Evolutionary conservation across 2,797 vertebrate genomes (phyloP).

Genomic region (Coregonus ussuriensis): DNA sequence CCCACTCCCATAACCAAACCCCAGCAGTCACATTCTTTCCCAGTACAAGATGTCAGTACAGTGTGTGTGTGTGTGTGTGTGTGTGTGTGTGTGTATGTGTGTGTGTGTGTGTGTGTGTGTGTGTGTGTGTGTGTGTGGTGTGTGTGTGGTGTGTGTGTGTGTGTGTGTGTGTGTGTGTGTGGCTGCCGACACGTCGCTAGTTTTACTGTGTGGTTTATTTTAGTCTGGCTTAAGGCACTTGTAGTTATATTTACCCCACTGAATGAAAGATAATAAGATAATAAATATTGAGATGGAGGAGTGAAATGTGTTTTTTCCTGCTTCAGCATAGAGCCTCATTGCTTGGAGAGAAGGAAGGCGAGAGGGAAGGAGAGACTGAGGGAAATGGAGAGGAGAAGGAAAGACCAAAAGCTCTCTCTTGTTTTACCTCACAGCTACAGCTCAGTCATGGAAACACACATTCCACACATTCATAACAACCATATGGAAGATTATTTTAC

Average conservation of each 20-base stretch:
- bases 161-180: slow-evolving; percentile 43
- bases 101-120: slow-evolving; percentile 47
- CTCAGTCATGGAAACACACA: not conserved
- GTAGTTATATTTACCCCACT: slow-evolving; percentile 86
- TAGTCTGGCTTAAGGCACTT: slow-evolving; percentile 65
- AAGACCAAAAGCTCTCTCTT: slow-evolving; percentile 14
- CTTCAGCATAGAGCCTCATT: not conserved
- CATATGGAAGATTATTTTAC: not conserved
- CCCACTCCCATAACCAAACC: slow-evolving; percentile 62
- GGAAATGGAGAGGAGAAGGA: not conserved
- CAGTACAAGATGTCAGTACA: slow-evolving; percentile 33
- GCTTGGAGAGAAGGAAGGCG: slow-evolving; percentile 24
- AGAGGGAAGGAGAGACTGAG: slow-evolving; percentile 7
- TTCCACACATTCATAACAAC: not conserved
- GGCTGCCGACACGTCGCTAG: slow-evolving; percentile 68
- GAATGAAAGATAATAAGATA: slow-evolving; percentile 68
- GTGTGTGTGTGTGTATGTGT: slow-evolving; percentile 43
- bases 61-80: slow-evolving; percentile 55
- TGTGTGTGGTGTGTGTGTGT: slow-evolving; percentile 41
- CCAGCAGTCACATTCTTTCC: slow-evolving; percentile 45
- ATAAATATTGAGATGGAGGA: slow-evolving; percentile 67
- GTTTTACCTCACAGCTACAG: not conserved
- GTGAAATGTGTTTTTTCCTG: slow-evolving; percentile 64
- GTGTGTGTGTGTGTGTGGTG: slow-evolving; percentile 52
- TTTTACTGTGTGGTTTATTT: slow-evolving; percentile 73